Base-by-base conservation (phyloP, 2,113 vertebrate species). In the Ancistrus triradiatus region DNA sequence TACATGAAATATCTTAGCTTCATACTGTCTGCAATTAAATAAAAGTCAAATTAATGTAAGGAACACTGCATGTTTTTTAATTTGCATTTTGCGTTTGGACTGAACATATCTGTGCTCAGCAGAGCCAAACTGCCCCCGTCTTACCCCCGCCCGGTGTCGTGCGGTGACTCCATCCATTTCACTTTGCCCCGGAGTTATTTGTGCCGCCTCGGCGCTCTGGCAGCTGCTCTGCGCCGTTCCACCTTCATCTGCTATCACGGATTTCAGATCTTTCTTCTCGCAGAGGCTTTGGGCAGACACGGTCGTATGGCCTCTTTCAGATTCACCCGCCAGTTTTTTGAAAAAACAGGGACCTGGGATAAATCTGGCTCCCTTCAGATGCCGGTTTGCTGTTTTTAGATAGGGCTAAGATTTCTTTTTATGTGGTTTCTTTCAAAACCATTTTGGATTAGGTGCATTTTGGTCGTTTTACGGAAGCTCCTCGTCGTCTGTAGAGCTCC, bases 171-270 rank as follows among this genome's bases (percentile, higher is more conserved):
- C 47, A 42, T 67, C 47, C 48, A 63, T 70, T 67, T 47, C 50
- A 63, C 63, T 70, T 61, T 69, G 57, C 47, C 63, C 63, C 52
- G 47, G 43, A 70, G 72, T 67, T 63, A 59, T 74, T 59, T 74
- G 72, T 70, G 72, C 68, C 52, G 43, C 61, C 13, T 59, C 66
- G 62, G 63, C 63, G 52, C 40, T 18, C 58, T 60, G 46, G 46
- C 58, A 70, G 63, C 73, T 70, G 59, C 51, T 63, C 63, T 59
- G 68, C 59, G 37, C 35, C 58, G 27, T 63, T 49, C 63, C 61
- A 52, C 72, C 68, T 70, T 69, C 66, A 66, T 67, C 66, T 69
- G 55, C 52, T 60, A 70, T 70, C 61, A 74, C 63, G 49, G 63
- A 74, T 74, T 70, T 74, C 58, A 63, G 44, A 51, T 56, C 72